These are phyloP conservation scores for Gorilla gorilla DNA, from an alignment of 2,113 vertebrate species.

Conservation along the genomic window DNA sequence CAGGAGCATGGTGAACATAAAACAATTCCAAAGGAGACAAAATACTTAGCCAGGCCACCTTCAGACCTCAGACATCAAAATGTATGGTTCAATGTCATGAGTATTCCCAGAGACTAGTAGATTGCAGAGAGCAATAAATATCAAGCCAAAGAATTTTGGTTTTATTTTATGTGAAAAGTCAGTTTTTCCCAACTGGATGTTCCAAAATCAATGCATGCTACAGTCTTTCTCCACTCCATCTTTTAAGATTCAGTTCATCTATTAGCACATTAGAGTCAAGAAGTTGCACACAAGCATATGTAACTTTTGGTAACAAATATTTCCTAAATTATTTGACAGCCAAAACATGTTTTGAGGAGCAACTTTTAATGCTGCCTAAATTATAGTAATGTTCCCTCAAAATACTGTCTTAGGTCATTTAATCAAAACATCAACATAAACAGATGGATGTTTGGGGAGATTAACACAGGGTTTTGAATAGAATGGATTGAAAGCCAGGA, in stretches of 20 bases:
- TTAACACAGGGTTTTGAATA: background rate
- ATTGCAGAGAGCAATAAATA: background rate
- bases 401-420: background rate
- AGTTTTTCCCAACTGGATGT: background rate
- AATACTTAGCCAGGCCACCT: background rate
- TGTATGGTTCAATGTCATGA: background rate
- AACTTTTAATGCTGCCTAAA: background rate
- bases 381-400: background rate
- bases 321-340: background rate
- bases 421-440: slow-evolving; percentile 27
- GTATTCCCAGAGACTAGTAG: background rate
- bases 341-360: background rate
- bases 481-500: background rate
- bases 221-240: background rate
- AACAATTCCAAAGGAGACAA: background rate
- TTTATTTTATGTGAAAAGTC: background rate
- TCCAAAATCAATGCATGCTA: background rate
- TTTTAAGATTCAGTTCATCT: background rate
- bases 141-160: background rate
- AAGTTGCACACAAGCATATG: background rate
- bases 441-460: background rate
- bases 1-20: background rate
- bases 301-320: background rate
- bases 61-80: background rate
- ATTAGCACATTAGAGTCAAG: background rate